Conservation (phyloP, 2,113 vertebrate genomes). For the Ciconia maguari region DNA sequence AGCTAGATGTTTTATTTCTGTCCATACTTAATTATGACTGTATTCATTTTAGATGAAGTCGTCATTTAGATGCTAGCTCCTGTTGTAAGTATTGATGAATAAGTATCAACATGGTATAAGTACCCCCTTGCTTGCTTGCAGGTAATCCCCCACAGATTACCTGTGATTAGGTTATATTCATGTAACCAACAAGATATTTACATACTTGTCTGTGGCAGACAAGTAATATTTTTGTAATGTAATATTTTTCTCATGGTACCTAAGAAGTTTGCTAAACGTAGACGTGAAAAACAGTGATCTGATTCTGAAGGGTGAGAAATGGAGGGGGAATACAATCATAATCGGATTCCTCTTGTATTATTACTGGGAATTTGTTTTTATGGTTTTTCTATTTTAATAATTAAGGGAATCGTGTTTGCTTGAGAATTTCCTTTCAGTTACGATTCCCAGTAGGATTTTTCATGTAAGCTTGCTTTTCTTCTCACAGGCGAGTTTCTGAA, state of each 20-base stretch:
- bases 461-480: neutral
- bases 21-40: neutral
- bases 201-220: neutral
- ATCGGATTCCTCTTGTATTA: neutral
- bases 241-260: neutral
- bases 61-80: neutral
- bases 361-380: neutral
- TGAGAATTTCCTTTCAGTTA: neutral
- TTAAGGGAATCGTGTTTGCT: neutral
- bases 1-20: neutral
- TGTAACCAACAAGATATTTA: neutral
- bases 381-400: neutral
- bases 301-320: neutral
- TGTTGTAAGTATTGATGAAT: neutral
- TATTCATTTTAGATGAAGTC: neutral
- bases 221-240: no score
- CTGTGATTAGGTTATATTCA: neutral
- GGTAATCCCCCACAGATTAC: neutral
- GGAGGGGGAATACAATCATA: neutral
- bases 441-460: neutral
- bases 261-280: neutral
- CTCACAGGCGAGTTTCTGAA: neutral
- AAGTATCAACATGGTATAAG: neutral
- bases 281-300: neutral
- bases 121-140: neutral